A percentile compares a stretch with the other conserved stretches of the same genome.
These are phyloP conservation scores for Drosophila mayaguana DNA, from an alignment of 2,888 invertebrate species.

Conservation along the genomic window DNA sequence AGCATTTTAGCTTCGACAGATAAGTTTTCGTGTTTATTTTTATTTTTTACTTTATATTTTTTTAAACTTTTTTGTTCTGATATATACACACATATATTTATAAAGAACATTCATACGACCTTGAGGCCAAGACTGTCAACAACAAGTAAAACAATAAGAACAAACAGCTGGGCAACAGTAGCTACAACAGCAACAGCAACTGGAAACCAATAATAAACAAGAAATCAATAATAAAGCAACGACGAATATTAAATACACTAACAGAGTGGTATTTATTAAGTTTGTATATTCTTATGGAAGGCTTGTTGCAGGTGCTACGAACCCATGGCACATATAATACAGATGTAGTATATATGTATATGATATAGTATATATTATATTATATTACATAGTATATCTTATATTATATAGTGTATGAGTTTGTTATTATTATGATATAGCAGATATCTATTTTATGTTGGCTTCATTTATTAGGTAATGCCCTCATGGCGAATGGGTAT, in stretches of 20 bases:
- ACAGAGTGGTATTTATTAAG: neutral
- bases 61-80: neutral
- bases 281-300: neutral
- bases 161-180: conserved; percentile 45
- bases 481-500: too few species aligned
- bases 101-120: conserved; percentile 59
- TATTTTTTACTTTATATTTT: neutral
- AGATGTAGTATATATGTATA: too few species aligned
- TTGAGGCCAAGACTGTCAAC: conserved; percentile 53
- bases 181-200: conserved; percentile 29
- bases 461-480: too few species aligned
- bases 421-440: too few species aligned
- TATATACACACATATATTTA: conserved; percentile 3
- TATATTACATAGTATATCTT: too few species aligned
- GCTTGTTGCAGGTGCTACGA: too few species aligned
- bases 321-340: too few species aligned
- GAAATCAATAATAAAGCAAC: neutral
- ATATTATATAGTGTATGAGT: neutral
- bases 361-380: too few species aligned
- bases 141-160: conserved; percentile 38
- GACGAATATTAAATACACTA: conserved; percentile 3
- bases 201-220: conserved; percentile 59
- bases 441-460: too few species aligned
- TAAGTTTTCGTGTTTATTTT: neutral
- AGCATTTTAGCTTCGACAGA: conserved; percentile 9